Conservation (phyloP, 2,888 invertebrate genomes). For the Hipparchia sbordonii region DNA sequence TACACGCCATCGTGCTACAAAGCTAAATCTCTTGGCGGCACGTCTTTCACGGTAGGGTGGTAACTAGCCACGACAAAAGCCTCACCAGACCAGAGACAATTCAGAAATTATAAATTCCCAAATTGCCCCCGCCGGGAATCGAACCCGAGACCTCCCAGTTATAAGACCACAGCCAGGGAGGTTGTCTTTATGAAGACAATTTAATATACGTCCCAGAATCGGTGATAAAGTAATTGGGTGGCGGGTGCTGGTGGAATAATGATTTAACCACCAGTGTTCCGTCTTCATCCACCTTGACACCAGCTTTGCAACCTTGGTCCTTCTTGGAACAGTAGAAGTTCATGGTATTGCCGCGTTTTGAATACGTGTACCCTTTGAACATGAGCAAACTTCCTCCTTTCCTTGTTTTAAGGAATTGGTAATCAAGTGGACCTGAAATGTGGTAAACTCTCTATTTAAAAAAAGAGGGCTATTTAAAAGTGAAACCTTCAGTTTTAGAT, state of each 20-base stretch:
- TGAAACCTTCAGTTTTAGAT: too few relatives aligned
- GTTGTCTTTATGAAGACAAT: slow-evolving; percentile 26
- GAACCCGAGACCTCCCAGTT: too few relatives aligned
- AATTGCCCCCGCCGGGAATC: too few relatives aligned
- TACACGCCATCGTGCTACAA: too few relatives aligned
- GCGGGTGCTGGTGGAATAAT: slow-evolving; percentile 40
- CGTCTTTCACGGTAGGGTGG: too few relatives aligned
- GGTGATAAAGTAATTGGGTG: slow-evolving; percentile 43
- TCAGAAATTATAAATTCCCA: too few relatives aligned
- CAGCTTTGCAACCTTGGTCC: slow-evolving; percentile 47
- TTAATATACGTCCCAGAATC: slow-evolving; percentile 39
- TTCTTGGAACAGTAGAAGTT: slow-evolving; percentile 53
- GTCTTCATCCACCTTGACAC: slow-evolving; percentile 41
- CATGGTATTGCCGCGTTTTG: slow-evolving; percentile 38
- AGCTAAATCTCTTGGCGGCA: too few relatives aligned
- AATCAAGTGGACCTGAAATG: slow-evolving; percentile 25
- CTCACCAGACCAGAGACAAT: too few relatives aligned
- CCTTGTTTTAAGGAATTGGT: slow-evolving; percentile 27
- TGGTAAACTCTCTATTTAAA: slow-evolving; percentile 3
- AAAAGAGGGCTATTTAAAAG: too few relatives aligned
- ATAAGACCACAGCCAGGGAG: too few relatives aligned
- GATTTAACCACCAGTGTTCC: slow-evolving; percentile 40
- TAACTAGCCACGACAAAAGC: not conserved
- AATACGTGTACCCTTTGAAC: slow-evolving; percentile 49
- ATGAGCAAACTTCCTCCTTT: slow-evolving; percentile 43